phyloP scores from a whole-genome alignment of 2,113 vertebrate species.

The Misgurnus anguillicaudatus region DNA sequence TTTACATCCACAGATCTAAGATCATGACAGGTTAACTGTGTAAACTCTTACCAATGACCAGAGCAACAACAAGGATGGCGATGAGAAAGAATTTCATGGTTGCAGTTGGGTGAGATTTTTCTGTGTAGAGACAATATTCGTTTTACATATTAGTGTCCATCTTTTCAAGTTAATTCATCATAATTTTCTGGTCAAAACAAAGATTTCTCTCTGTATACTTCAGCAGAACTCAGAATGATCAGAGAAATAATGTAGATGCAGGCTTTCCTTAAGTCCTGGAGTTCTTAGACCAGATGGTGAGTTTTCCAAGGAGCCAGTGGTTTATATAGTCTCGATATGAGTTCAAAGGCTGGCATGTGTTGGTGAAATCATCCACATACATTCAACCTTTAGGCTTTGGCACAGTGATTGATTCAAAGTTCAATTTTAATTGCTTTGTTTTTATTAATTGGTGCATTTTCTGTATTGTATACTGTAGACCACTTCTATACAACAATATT shows the following conservation, averaged over 20 bases:
- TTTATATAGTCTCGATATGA: constrained; percentile 58
- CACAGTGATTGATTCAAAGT: constrained; percentile 56
- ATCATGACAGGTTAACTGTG: not conserved
- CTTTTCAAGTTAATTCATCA: too few relatives aligned
- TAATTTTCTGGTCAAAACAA: not conserved
- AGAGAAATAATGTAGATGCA: not conserved
- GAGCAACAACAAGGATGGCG: constrained; percentile 52
- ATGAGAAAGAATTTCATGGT: constrained; percentile 66
- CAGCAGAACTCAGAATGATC: not conserved
- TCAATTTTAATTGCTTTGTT: constrained; percentile 24
- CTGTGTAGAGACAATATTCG: constrained; percentile 12
- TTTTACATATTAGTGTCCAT: not conserved
- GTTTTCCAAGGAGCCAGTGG: constrained; percentile 25
- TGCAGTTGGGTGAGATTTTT: constrained; percentile 44
- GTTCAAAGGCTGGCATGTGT: constrained; percentile 47
- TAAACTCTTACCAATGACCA: constrained; percentile 62
- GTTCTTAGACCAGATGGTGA: constrained; percentile 50
- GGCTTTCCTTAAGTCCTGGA: constrained; percentile 57
- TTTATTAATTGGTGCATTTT: constrained; percentile 22
- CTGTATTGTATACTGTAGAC: too few relatives aligned
- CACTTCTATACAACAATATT: too few relatives aligned
- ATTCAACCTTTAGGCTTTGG: constrained; percentile 57
- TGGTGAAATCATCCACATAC: constrained; percentile 43
- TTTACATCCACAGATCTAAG: not conserved
- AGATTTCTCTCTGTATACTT: too few relatives aligned